phyloP scores from a whole-genome alignment of 2,888 invertebrate species.

The Octonoba sinensis region DNA sequence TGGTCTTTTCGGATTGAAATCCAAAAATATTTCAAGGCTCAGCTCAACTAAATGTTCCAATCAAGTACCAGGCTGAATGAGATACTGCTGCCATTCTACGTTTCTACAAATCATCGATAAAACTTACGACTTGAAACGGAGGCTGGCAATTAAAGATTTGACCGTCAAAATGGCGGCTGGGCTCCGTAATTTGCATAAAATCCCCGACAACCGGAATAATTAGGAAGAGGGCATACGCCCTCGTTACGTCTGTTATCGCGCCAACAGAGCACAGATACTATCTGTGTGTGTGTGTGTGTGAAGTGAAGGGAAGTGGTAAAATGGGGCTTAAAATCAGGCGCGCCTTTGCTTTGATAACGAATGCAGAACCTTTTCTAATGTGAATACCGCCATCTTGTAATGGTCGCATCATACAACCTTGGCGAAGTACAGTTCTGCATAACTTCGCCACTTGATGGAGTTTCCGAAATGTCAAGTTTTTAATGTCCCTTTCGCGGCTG shows the following conservation, averaged over 20 bases:
- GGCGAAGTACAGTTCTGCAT: too few relatives aligned
- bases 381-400: conserved; percentile 26
- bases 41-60: too few relatives aligned
- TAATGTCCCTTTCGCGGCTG: conserved; percentile 23
- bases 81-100: too few relatives aligned
- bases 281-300: neutral
- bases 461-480: conserved; percentile 5
- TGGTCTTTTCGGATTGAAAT: too few relatives aligned
- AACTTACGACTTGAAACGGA: too few relatives aligned
- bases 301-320: conserved; percentile 25
- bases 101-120: too few relatives aligned
- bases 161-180: conserved; percentile 9
- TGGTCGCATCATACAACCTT: neutral
- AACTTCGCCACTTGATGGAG: too few relatives aligned
- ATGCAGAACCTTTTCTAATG: conserved; percentile 18
- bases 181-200: conserved; percentile 58
- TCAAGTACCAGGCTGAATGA: too few relatives aligned
- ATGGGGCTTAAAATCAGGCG: conserved; percentile 28
- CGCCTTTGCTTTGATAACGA: conserved; percentile 51
- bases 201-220: conserved; percentile 56
- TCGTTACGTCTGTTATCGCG: conserved; percentile 56
- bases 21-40: too few relatives aligned
- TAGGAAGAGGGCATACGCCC: conserved; percentile 41
- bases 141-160: conserved; percentile 24
- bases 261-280: conserved; percentile 43